Conservation (phyloP, 2,888 invertebrate genomes). For the Drosophila nr. medialis region DNA sequence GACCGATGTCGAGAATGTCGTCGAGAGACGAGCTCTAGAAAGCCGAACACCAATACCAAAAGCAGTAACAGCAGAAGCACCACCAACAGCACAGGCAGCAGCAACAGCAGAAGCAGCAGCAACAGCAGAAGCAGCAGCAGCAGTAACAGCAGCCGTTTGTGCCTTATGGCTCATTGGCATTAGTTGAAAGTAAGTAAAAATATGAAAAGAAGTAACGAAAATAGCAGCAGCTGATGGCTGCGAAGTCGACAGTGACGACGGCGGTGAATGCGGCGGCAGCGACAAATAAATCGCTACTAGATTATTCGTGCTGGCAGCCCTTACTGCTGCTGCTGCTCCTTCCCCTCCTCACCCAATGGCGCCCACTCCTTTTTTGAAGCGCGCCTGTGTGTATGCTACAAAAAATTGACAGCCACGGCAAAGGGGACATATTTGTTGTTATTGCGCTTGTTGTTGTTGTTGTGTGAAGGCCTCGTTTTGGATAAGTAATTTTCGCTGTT, state of each 20-base stretch:
- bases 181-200: constrained; percentile 69
- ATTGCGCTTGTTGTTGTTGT: not conserved
- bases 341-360: not conserved
- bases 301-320: constrained; percentile 72
- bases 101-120: not conserved
- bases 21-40: constrained; percentile 43
- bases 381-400: constrained; percentile 75
- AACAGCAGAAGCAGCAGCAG: not conserved
- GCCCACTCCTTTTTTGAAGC: constrained; percentile 47
- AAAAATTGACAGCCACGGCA: constrained; percentile 71
- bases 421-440: constrained; percentile 64
- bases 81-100: not conserved
- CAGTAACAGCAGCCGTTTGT: constrained; percentile 31
- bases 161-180: constrained; percentile 53
- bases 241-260: constrained; percentile 38
- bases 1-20: constrained; percentile 9
- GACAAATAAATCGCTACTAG: constrained; percentile 78
- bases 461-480: constrained; percentile 43
- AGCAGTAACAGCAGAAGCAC: constrained; percentile 11
- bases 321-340: constrained; percentile 20
- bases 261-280: constrained; percentile 44
- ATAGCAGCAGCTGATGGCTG: constrained; percentile 51
- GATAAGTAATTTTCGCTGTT: constrained; percentile 78
- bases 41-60: constrained; percentile 40
- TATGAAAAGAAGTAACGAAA: constrained; percentile 75